A percentile compares a stretch with the other conserved stretches of the same genome.
These are phyloP conservation scores for Pterocles gutturalis DNA, from an alignment of 2,113 vertebrate species.

Conservation along the genomic window DNA sequence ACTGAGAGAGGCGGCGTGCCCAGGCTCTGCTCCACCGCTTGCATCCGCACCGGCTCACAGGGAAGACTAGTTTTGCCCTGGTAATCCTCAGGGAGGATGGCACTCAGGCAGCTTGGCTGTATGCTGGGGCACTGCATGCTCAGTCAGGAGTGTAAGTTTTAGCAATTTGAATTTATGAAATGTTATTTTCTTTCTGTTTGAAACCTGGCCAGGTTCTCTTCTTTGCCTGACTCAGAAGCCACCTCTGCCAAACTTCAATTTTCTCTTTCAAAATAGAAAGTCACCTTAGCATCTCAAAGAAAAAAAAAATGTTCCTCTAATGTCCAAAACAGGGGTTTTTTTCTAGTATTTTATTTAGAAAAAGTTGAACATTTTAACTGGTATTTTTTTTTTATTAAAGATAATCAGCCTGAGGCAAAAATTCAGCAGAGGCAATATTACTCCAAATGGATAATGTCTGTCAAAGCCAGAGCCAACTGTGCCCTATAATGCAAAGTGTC, in stretches of 20 bases:
- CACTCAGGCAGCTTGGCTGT: not conserved
- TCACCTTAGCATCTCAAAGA: not conserved
- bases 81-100: not conserved
- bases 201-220: not conserved
- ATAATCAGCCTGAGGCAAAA: not conserved
- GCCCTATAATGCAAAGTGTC: not conserved
- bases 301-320: not conserved
- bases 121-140: not conserved
- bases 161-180: not conserved
- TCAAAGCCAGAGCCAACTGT: not conserved
- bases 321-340: not conserved
- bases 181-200: not conserved
- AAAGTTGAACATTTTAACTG: not conserved
- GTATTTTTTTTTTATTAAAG: not conserved
- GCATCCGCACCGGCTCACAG: not conserved
- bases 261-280: not conserved
- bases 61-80: not conserved
- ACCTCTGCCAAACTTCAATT: not conserved
- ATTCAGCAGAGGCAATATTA: not conserved
- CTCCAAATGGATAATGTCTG: not conserved
- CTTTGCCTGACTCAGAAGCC: not conserved
- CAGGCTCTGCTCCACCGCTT: not conserved
- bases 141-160: not conserved
- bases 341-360: not conserved
- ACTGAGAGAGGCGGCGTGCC: fast-evolving